phyloP scores from a whole-genome alignment of 2,888 invertebrate species.

The Eumerus sabulonum region DNA sequence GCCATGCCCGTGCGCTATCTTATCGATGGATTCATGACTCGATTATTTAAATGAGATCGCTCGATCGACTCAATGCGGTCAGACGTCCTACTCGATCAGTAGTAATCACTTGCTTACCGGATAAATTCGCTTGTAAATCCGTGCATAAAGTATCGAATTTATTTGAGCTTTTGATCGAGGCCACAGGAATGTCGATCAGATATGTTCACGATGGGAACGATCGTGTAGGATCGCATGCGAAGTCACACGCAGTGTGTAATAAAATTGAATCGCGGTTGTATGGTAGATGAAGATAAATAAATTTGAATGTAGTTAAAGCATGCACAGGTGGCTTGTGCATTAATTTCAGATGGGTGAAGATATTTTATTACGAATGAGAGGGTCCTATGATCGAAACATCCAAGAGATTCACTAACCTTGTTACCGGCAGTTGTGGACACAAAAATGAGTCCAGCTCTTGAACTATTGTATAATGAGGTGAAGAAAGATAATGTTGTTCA shows the following conservation, averaged over 20 bases:
- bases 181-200: conserved; percentile 21
- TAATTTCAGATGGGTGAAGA: too few relatives aligned
- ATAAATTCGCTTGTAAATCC: conserved; percentile 46
- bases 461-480: too few relatives aligned
- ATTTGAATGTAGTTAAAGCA: conserved; percentile 30
- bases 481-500: too few relatives aligned
- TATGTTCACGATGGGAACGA: too few relatives aligned
- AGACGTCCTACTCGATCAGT: conserved; percentile 19
- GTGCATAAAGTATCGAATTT: conserved; percentile 42
- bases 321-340: not conserved
- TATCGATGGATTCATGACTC: conserved; percentile 12
- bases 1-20: not conserved
- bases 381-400: too few relatives aligned
- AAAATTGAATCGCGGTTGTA: not conserved
- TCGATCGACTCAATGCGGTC: not conserved
- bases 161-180: conserved; percentile 15
- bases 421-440: too few relatives aligned
- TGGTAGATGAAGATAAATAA: conserved; percentile 26
- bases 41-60: conserved; percentile 41
- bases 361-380: too few relatives aligned
- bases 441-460: too few relatives aligned
- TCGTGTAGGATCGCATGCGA: too few relatives aligned
- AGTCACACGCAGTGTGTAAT: not conserved
- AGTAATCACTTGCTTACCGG: conserved; percentile 21
- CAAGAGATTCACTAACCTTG: too few relatives aligned